These are phyloP conservation scores for Mythimna albipuncta DNA, from an alignment of 2,888 invertebrate genomes.

Conservation along the genomic window DNA sequence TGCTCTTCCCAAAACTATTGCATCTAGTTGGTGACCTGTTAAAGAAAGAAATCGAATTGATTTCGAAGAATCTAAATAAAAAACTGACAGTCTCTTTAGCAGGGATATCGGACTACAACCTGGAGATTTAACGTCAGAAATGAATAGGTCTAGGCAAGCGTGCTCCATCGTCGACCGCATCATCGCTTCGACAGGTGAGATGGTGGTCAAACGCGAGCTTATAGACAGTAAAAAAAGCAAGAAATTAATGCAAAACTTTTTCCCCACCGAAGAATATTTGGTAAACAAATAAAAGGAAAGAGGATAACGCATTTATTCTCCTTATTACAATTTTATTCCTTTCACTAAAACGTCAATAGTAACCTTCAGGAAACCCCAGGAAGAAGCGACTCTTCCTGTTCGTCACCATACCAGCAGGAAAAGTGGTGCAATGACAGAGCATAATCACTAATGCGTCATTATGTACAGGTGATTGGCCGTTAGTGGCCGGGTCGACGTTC, in stretches of 20 bases:
- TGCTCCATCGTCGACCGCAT: too few relatives aligned
- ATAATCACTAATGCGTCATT: slow-evolving; percentile 47
- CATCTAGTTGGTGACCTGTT: too few relatives aligned
- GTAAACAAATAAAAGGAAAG: background rate
- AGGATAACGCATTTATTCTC: background rate
- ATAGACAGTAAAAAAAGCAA: background rate
- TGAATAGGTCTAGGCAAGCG: too few relatives aligned
- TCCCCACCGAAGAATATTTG: background rate
- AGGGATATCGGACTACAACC: too few relatives aligned
- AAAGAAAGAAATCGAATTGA: too few relatives aligned
- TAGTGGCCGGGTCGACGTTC: slow-evolving; percentile 52
- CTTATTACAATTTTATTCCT: background rate
- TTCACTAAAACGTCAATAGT: slow-evolving; percentile 23
- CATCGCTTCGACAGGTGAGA: too few relatives aligned
- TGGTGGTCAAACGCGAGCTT: too few relatives aligned
- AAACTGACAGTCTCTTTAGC: too few relatives aligned
- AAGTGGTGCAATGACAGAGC: slow-evolving; percentile 25
- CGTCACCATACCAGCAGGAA: slow-evolving; percentile 12
- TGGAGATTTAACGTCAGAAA: too few relatives aligned
- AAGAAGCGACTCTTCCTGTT: slow-evolving; percentile 5
- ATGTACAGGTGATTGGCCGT: slow-evolving; percentile 66
- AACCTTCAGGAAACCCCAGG: slow-evolving; percentile 27
- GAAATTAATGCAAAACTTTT: background rate
- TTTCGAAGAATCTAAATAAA: too few relatives aligned
- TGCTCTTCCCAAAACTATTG: too few relatives aligned